Base-by-base conservation (phyloP, 2,797 vertebrate species). In the Microhierax caerulescens region DNA sequence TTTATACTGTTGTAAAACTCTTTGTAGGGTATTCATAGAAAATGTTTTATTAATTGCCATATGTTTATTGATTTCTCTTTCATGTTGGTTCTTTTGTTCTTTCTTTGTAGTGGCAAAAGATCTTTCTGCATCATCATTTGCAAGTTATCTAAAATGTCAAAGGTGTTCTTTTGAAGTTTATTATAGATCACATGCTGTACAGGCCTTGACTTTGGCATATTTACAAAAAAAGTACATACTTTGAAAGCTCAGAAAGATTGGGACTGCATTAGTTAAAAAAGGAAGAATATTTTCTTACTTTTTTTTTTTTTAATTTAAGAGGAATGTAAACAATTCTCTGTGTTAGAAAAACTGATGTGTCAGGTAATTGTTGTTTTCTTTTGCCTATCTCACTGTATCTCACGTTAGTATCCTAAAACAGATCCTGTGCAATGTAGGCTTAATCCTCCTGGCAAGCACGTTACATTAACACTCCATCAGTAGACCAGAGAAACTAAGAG, bases 11-110 rank as follows among this genome's bases (percentile, higher is more conserved):
- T 98, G 98, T 98, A 98, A 98, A 99, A 98, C 98, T 98, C 99
- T 99, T 99, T 99, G 99, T 99, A 98, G 98, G 98, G 98, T 99
- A 99, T 99, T 99, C 98, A 98, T 98, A 98, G 98, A 98, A 99
- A 99, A 99, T 99, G 99, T 99, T 99, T 99, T 99, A 99, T 99
- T 99, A 99, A 99, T 99, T 99, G 98, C 98, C 99, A 99, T 99
- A 99, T 99, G 99, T 99, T 99, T 99, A 99, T 99, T 99, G 99
- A 99, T 99, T 99, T 99, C 99, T 99, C 99, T 99, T 99, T 99
- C 99, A 99, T 99, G 99, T 99, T 98, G 98, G 98, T 99, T 99
- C 99, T 99, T 99, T 99, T 99, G 99, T 99, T 99, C 99, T 99
- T 99, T 99, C 99, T 99, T 99, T 99, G 99, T 99, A 99, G 99